Evolutionary conservation across 2,113 vertebrate species (phyloP), one percentile per base, ranked within the genome.

Genomic region (Bucco capensis): DNA sequence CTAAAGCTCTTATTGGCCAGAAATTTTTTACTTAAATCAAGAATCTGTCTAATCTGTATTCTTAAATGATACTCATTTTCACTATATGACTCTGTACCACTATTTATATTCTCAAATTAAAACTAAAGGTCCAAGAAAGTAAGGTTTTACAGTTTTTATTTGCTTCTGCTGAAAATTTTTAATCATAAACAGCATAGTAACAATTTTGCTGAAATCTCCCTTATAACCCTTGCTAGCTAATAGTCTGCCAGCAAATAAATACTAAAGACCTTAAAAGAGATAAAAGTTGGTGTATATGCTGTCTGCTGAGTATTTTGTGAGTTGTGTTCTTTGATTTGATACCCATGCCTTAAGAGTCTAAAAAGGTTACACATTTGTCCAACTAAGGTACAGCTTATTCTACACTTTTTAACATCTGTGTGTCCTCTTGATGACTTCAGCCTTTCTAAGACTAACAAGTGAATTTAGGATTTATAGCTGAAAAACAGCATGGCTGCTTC

Each of bases 381-480:
- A 74, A 91, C 51, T 24, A 74, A 69, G 16, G 13, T 44, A 62
- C 37, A 88, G 40, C 35, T 86, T 76, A 46, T 90, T 85, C 67
- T 66, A 74, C 53, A 21, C 30, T 46, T 92, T 67, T 71, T 42
- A 91, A 78, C 71, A 90, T 86, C 62, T 73, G 61, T 61, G 61
- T 74, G 69, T 78, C 61, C 83, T 88, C 79, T 83, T 91, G 72
- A 70, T 93, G 86, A 86, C 89, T 96, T 92, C 58, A 87, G 90
- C 71, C 74, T 91, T 95, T 96, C 54, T 82, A 91, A 82, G 47
- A 72, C 78, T 86, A 87, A 85, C 79, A 94, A 92, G 37, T 65
- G 46, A 69, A 78, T 92, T 83, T 65, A 90, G 89, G 85, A 95
- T 94, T 95, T 96, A 91, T 80, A 82, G 87, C 24, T 85, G 77